These are phyloP conservation scores for Lithobates pipiens DNA, from an alignment of 2,797 vertebrate species.

Conservation along the genomic window DNA sequence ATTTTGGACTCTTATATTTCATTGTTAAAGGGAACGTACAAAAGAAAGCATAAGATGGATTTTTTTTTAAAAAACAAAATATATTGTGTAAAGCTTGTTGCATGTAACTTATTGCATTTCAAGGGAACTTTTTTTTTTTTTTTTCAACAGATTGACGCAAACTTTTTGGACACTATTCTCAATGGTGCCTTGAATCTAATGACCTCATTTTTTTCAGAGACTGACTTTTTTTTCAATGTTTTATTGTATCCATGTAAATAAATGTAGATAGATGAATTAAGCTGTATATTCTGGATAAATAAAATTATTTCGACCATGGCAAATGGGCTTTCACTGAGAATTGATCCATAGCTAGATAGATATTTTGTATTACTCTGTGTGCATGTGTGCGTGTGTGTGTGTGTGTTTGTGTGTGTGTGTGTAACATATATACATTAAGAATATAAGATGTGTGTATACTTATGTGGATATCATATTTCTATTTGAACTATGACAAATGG, in stretches of 20 bases:
- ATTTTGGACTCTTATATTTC: conserved; percentile 89
- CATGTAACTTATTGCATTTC: conserved; percentile 99
- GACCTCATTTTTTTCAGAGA: conserved; percentile 86
- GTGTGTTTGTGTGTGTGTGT: too few relatives aligned
- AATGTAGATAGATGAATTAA: conserved; percentile 86
- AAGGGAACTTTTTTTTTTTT: conserved; percentile 79
- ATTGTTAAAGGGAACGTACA: conserved; percentile 89
- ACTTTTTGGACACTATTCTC: conserved; percentile 81
- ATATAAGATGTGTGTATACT: too few relatives aligned
- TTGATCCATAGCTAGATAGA: neutral
- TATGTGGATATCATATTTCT: too few relatives aligned
- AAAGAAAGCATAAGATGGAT: conserved; percentile 88
- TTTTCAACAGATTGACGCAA: conserved; percentile 83
- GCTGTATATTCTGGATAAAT: conserved; percentile 90
- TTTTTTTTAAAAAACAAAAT: conserved; percentile 77
- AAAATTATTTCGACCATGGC: conserved; percentile 84
- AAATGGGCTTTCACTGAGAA: conserved; percentile 52
- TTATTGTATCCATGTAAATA: conserved; percentile 84
- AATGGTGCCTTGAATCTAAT: conserved; percentile 88
- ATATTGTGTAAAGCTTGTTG: conserved; percentile 97
- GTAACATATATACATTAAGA: too few relatives aligned
- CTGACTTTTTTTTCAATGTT: conserved; percentile 78
- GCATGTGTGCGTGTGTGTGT: too few relatives aligned
- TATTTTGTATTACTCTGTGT: too few relatives aligned
- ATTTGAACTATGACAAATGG: conserved; percentile 66